These are phyloP conservation scores for Heloderma charlesbogerti DNA, from an alignment of 2,113 vertebrate genomes.

Conservation along the genomic window DNA sequence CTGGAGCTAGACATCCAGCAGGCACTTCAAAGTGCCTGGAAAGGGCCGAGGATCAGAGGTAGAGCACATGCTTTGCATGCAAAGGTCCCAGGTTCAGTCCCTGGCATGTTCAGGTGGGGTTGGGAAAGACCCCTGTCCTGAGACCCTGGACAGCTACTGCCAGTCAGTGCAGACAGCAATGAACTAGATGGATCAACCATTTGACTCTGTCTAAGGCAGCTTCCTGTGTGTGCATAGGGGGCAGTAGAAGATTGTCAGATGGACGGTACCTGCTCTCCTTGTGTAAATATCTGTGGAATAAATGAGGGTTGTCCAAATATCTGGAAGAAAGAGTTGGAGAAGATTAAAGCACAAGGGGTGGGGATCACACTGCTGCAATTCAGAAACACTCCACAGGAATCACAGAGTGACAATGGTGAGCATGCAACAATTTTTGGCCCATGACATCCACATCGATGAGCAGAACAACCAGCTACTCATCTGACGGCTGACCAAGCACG, in stretches of 20 bases:
- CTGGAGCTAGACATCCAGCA: too few species aligned
- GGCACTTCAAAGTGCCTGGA: neutral
- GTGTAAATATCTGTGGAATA: slow-evolving; percentile 84
- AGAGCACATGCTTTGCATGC: neutral
- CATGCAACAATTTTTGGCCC: rapidly evolving
- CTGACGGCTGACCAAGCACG: slow-evolving; percentile 28
- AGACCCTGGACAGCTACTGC: neutral
- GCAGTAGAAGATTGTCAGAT: slow-evolving; percentile 48
- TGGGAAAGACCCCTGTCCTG: neutral
- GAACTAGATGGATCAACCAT: neutral
- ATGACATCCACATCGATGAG: neutral
- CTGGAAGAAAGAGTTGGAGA: slow-evolving; percentile 82
- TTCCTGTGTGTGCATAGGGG: slow-evolving; percentile 31
- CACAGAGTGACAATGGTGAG: neutral
- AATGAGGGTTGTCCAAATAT: slow-evolving; percentile 84
- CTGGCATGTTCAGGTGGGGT: neutral
- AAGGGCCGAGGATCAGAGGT: neutral
- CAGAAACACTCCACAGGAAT: slow-evolving; percentile 61
- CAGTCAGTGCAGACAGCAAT: neutral
- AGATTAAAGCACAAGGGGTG: slow-evolving; percentile 71
- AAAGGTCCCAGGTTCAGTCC: neutral
- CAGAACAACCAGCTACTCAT: neutral
- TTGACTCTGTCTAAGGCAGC: neutral
- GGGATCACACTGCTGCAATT: slow-evolving; percentile 18
- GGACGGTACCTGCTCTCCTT: slow-evolving; percentile 83